Evolutionary conservation across 2,113 vertebrate species (phyloP).

Genomic region (Damaliscus lunatus): DNA sequence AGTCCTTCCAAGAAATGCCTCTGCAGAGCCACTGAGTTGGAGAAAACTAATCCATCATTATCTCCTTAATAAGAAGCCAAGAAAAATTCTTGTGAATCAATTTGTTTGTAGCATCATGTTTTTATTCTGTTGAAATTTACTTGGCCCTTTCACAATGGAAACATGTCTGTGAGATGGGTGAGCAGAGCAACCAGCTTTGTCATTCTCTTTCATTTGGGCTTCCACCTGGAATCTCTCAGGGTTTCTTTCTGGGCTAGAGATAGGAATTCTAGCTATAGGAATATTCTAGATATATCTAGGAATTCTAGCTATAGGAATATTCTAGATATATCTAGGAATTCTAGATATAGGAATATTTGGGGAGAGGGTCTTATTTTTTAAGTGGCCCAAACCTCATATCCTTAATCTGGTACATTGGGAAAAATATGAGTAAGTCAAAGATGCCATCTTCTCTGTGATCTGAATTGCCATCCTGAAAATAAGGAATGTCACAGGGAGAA

Average conservation of each 20-base stretch:
- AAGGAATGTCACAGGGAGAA: not conserved
- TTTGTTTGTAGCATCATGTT: not conserved
- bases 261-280: not conserved
- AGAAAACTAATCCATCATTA: too few species aligned
- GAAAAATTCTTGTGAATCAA: rapidly evolving
- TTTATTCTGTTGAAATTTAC: not conserved
- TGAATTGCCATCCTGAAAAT: not conserved
- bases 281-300: not conserved
- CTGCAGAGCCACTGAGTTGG: too few species aligned
- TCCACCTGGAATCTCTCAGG: not conserved
- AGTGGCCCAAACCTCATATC: not conserved
- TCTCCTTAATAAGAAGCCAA: not conserved
- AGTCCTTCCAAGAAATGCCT: not conserved
- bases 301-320: not conserved
- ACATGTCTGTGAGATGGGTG: not conserved
- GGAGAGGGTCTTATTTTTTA: not conserved
- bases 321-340: not conserved
- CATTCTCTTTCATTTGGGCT: not conserved
- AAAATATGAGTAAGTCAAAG: not conserved
- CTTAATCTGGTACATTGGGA: not conserved
- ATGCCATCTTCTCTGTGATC: not conserved
- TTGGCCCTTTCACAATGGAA: not conserved
- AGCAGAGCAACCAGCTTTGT: not conserved
- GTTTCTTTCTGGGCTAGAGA: not conserved
- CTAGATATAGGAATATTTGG: not conserved